These are phyloP conservation scores for Phrynocephalus vlangalii DNA, from an alignment of 2,797 vertebrate species.

Conservation along the genomic window DNA sequence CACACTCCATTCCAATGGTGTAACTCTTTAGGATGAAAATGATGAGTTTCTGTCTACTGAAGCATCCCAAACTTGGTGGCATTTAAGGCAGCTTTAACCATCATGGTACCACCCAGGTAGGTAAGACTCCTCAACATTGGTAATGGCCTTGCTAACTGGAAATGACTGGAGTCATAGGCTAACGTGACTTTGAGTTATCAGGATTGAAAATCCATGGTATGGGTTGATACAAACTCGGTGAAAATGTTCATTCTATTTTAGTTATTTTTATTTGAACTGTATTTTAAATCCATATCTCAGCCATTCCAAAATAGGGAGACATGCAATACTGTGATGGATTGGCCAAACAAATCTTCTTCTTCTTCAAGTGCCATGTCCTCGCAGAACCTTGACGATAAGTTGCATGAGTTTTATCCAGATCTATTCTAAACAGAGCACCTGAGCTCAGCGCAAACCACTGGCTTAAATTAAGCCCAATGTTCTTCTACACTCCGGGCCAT, in stretches of 20 bases:
- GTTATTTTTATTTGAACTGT: neutral
- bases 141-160: too few relatives aligned
- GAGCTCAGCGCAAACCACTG: too few relatives aligned
- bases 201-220: neutral
- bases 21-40: constrained; percentile 62
- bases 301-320: neutral
- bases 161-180: neutral
- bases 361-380: too few relatives aligned
- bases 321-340: neutral
- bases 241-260: neutral
- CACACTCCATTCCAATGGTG: constrained; percentile 57
- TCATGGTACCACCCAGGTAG: neutral
- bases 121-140: neutral
- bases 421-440: too few relatives aligned
- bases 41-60: constrained; percentile 51
- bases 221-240: neutral
- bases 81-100: constrained; percentile 53
- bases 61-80: constrained; percentile 52
- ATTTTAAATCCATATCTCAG: neutral
- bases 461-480: too few relatives aligned
- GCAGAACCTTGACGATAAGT: too few relatives aligned
- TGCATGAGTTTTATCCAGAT: too few relatives aligned
- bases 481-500: too few relatives aligned
- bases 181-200: neutral
- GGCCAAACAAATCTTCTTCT: too few relatives aligned